These are phyloP conservation scores for Tichodroma muraria DNA, from an alignment of 2,113 vertebrate genomes.

Conservation along the genomic window DNA sequence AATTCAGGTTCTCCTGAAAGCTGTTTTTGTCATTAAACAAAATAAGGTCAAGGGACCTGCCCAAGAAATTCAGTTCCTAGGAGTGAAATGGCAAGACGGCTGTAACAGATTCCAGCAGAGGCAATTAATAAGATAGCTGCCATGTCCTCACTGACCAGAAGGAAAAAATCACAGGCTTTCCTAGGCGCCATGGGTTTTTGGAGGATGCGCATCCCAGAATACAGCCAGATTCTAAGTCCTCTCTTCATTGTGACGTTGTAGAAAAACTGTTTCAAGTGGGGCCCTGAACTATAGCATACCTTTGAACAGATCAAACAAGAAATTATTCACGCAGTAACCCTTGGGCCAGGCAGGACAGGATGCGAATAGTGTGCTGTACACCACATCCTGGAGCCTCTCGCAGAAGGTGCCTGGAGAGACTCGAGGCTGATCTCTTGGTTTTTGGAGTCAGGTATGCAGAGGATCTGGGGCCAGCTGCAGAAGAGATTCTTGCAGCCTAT, in stretches of 20 bases:
- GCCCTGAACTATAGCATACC: not conserved
- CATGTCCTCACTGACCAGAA: not conserved
- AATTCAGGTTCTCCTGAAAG: not conserved
- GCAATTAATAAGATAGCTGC: not conserved
- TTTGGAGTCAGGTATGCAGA: not conserved
- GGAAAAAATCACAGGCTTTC: not conserved
- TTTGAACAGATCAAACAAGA: not conserved
- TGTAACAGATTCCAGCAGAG: not conserved
- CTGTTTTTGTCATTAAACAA: not conserved
- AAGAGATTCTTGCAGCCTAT: not conserved
- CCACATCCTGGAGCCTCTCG: not conserved
- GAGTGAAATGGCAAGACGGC: not conserved
- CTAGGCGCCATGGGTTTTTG: fast-evolving
- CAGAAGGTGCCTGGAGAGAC: not conserved
- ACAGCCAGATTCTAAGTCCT: not conserved
- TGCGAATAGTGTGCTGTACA: not conserved
- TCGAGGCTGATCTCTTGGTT: not conserved
- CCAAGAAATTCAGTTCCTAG: not conserved
- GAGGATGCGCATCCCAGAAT: not conserved
- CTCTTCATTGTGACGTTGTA: not conserved
- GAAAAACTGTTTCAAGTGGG: not conserved
- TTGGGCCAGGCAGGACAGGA: not conserved
- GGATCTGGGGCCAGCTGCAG: not conserved
- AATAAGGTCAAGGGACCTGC: not conserved
- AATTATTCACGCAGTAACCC: not conserved